phyloP scores from a whole-genome alignment of 2,888 invertebrate species.

The Plebejus anna region DNA sequence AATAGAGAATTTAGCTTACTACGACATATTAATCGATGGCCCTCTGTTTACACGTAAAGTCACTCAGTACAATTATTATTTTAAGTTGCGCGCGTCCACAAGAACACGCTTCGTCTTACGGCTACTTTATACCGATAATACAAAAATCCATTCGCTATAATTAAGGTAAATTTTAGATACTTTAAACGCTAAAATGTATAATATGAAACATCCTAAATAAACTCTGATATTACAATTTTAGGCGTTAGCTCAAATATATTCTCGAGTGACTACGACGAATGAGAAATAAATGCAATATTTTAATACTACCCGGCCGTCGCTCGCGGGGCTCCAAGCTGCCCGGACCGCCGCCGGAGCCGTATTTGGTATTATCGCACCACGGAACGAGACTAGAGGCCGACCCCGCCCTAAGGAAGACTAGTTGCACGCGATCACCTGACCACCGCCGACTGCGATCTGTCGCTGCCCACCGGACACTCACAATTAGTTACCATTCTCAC shows the following conservation, averaged over 20 bases:
- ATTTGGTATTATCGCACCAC: constrained; percentile 79
- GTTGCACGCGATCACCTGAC: constrained; percentile 77
- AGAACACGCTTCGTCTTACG: constrained; percentile 78
- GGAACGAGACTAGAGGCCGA: constrained; percentile 74
- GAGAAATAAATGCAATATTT: constrained; percentile 78
- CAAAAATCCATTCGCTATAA: constrained; percentile 79
- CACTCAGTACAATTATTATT: constrained; percentile 78
- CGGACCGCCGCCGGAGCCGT: constrained; percentile 68
- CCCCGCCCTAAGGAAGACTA: constrained; percentile 76
- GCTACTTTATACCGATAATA: constrained; percentile 76
- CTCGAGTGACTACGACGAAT: constrained; percentile 77
- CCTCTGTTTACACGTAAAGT: constrained; percentile 80
- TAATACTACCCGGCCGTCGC: constrained; percentile 75
- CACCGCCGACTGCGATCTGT: constrained; percentile 47
- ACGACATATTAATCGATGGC: constrained; percentile 78
- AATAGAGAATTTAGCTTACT: constrained; percentile 78
- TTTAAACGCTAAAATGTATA: constrained; percentile 80
- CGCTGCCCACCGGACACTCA: not conserved
- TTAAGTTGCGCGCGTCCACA: constrained; percentile 76
- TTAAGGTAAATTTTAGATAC: constrained; percentile 80
- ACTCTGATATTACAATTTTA: constrained; percentile 80
- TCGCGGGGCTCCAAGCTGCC: constrained; percentile 72
- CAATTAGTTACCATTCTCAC: not conserved
- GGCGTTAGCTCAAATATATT: constrained; percentile 78
- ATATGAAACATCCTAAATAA: constrained; percentile 80